Conservation (phyloP, 2,888 invertebrate genomes). For the Anodontia alba region DNA sequence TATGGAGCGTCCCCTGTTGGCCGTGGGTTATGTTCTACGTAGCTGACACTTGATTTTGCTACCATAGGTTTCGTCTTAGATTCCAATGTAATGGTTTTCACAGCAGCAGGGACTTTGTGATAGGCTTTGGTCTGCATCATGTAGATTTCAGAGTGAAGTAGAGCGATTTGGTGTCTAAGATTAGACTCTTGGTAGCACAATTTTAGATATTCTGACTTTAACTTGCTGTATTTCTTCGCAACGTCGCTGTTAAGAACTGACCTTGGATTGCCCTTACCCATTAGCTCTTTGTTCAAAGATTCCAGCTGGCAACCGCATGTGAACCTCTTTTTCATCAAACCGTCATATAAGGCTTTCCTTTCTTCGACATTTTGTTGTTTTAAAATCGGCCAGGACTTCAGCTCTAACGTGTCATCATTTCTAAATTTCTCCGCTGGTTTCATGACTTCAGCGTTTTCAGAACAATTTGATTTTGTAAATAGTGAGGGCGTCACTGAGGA, state of each 20-base stretch:
- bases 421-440: no score
- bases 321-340: constrained; percentile 42
- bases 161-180: constrained; percentile 61
- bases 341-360: constrained; percentile 43
- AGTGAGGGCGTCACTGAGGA: no score
- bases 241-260: constrained; percentile 37
- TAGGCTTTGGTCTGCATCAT: constrained; percentile 62
- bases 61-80: constrained; percentile 32
- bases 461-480: no score
- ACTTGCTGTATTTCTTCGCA: constrained; percentile 42
- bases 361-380: constrained; percentile 24
- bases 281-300: constrained; percentile 46
- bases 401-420: neutral
- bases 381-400: neutral
- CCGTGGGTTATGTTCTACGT: constrained; percentile 3
- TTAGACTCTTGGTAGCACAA: constrained; percentile 60
- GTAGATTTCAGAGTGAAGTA: constrained; percentile 62
- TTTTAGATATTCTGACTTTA: constrained; percentile 62
- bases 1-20: constrained; percentile 14
- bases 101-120: constrained; percentile 51
- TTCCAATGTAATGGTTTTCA: constrained; percentile 61
- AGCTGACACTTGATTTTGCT: neutral
- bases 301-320: constrained; percentile 50
- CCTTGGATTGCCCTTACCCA: constrained; percentile 32
- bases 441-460: no score